Evolutionary conservation across 2,888 invertebrate genomes (phyloP), one percentile per base, ranked within the genome.

Genomic region (Orchesellides sinensis): DNA sequence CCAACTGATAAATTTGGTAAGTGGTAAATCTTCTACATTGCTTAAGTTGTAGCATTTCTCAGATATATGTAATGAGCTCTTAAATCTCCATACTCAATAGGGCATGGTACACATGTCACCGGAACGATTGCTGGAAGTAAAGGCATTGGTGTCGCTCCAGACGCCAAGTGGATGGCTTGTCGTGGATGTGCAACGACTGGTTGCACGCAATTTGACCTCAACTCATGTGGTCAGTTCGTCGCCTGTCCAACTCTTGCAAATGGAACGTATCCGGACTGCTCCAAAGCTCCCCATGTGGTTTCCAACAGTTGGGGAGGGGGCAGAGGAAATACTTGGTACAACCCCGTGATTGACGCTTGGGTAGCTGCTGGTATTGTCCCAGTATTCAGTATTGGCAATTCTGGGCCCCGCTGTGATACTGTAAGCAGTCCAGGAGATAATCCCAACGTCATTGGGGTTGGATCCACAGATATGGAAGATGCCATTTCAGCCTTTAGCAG

Each of bases 221-320:
- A 40, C n/a, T 14, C n/a, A n/a, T 40, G 87, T 35, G 85, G 77
- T 1, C 83, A 86, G 59, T 86, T 73, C 14, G 63, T 85, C 19
- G 19, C 68, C 1, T 87, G 87, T 54, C 87, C 86, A 2, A 83
- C 85, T 0, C 45, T 66, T 4, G 27, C 77, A 0, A 68, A 84
- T 21, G 84, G 83, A 14, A 25, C 61, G 3, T 29, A 35, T 0
- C 66, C 47, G 3, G 81, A 84, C 17, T 87, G 86, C 19, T 59
- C 59, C 17, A 73, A 84, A 45, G 85, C 85, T 8, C 86, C 86
- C 0, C 68, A 83, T 10, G 17, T 85, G 10, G 82, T 87, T n/a
- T 80, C 79, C 2, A 84, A 83, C 47, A 61, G 69, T 23, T 84
- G 84, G 84, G 83, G 83, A 27, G 69, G 78, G 23, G 74, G 69